These are phyloP conservation scores for Egretta garzetta DNA, from an alignment of 2,113 vertebrate genomes.

Conservation along the genomic window DNA sequence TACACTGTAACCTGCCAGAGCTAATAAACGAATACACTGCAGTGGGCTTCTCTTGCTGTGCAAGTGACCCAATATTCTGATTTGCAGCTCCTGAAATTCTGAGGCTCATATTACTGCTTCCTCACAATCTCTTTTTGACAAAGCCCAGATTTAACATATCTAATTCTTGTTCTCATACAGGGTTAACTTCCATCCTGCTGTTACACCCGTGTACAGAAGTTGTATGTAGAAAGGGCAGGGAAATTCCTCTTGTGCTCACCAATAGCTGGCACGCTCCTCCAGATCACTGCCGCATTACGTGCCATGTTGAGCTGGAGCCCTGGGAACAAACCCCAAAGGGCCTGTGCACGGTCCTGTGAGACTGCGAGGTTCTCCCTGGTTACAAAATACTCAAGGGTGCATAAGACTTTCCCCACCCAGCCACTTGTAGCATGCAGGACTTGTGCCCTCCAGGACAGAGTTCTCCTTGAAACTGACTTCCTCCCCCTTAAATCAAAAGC, in stretches of 20 bases:
- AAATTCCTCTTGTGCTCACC: neutral
- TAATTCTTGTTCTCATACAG: neutral
- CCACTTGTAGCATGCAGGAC: neutral
- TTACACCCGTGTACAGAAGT: neutral
- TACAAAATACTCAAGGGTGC: neutral
- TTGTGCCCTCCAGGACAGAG: neutral
- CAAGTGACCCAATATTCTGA: neutral
- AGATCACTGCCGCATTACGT: neutral
- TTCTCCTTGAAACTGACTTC: neutral
- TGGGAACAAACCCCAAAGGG: neutral
- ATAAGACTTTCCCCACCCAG: neutral
- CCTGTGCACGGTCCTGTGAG: neutral
- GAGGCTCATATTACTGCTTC: neutral
- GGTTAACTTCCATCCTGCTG: neutral
- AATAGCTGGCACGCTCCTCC: neutral
- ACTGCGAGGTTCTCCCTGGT: neutral
- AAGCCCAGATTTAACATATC: neutral
- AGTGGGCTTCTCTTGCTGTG: neutral
- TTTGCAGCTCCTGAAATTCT: neutral
- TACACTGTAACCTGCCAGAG: neutral
- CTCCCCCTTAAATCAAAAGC: neutral
- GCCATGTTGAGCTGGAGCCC: fast-evolving
- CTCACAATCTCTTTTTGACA: neutral
- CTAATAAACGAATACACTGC: fast-evolving
- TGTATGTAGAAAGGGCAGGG: neutral